Conservation (phyloP, 2,888 invertebrate species). For the Phaonia tiefii region DNA sequence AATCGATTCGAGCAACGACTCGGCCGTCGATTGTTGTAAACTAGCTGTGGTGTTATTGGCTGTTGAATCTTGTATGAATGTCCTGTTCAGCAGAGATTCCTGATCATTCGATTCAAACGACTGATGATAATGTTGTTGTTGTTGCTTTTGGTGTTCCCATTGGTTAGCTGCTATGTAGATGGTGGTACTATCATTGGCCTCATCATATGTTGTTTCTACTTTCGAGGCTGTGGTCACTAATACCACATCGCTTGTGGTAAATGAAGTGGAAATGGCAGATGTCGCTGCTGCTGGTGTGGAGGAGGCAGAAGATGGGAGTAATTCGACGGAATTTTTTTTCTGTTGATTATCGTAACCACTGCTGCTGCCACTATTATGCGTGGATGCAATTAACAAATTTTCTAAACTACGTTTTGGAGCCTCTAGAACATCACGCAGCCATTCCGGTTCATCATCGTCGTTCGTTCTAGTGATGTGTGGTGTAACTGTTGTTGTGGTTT, state of each 20-base stretch:
- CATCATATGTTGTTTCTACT: conserved; percentile 73
- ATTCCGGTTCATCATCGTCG: conserved; percentile 82
- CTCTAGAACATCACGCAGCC: conserved; percentile 83
- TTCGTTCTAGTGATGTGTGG: conserved; percentile 77
- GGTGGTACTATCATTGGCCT: conserved; percentile 71
- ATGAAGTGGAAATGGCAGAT: conserved; percentile 42
- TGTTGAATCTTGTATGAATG: conserved; percentile 71
- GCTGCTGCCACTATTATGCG: conserved; percentile 37
- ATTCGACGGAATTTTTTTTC: conserved; percentile 51
- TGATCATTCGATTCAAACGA: conserved; percentile 53
- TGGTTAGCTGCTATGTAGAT: conserved; percentile 66
- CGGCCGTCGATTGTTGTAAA: conserved; percentile 64
- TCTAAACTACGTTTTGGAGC: conserved; percentile 81
- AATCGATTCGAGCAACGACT: conserved; percentile 79
- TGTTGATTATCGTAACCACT: conserved; percentile 18
- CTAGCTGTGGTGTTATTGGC: conserved; percentile 51
- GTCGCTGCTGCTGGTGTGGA: conserved; percentile 49
- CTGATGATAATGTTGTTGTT: conserved; percentile 53
- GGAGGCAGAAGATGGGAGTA: conserved; percentile 48
- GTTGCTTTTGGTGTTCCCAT: conserved; percentile 56
- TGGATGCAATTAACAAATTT: conserved; percentile 74
- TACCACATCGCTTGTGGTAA: conserved; percentile 62
- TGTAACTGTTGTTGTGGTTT: conserved; percentile 64
- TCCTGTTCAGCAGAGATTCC: conserved; percentile 66
- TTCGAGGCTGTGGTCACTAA: conserved; percentile 70